Conservation (phyloP, 2,797 vertebrate species). For the Lacerta agilis region DNA sequence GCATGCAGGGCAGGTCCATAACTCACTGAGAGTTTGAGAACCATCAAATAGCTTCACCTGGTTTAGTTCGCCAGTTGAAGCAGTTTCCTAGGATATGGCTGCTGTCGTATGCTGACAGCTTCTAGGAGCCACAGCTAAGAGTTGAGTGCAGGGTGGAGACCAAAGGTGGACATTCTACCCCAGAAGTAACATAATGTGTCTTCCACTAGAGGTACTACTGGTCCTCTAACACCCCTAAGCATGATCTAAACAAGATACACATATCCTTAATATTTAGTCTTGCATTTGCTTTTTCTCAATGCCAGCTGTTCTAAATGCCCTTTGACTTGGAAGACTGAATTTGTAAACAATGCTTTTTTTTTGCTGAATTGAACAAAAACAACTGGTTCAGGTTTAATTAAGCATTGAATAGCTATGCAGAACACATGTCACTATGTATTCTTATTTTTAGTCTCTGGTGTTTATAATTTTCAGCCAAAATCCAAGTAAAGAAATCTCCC, state of each 20-base stretch:
- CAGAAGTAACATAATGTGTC: no score
- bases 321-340: background rate
- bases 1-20: no score
- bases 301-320: background rate
- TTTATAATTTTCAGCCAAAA: background rate
- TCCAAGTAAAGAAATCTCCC: background rate
- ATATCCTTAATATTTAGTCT: background rate
- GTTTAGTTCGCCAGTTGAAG: no score
- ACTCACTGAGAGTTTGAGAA: no score
- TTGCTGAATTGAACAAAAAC: background rate
- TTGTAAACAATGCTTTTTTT: background rate
- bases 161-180: no score
- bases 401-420: background rate
- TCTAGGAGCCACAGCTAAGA: no score
- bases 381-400: background rate
- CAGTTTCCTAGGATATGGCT: no score
- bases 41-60: no score
- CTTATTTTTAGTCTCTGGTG: background rate
- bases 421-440: background rate
- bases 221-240: background rate
- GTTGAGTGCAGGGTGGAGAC: no score
- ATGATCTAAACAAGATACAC: background rate
- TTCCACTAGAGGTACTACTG: no score
- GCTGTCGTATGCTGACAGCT: no score
- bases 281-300: background rate